Conservation (phyloP, 2,888 invertebrate genomes). For the Leptopilina syphax region DNA sequence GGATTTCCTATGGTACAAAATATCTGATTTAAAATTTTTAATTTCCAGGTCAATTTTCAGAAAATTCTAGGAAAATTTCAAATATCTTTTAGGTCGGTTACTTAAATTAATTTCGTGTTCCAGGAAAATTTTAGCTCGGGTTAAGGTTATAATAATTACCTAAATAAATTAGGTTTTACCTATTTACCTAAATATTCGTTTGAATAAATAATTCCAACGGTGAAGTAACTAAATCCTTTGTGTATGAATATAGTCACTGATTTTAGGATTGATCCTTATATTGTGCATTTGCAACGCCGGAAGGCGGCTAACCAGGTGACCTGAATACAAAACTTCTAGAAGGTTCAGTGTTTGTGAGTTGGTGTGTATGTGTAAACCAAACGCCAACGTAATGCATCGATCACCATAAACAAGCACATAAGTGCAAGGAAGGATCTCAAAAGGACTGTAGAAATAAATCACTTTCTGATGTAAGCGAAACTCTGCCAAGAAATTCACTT, state of each 20-base stretch:
- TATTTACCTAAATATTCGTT: no score
- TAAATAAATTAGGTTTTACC: no score
- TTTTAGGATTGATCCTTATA: not conserved
- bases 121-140: no score
- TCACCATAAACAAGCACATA: slow-evolving; percentile 9
- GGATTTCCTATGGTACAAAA: no score
- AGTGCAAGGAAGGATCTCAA: slow-evolving; percentile 11
- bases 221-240: not conserved
- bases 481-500: slow-evolving; percentile 1
- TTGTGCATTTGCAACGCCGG: slow-evolving; percentile 50
- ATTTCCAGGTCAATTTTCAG: no score
- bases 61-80: no score
- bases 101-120: no score
- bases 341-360: not conserved
- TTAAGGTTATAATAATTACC: no score
- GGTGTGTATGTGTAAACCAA: no score
- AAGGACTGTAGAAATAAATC: slow-evolving; percentile 6
- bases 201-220: no score
- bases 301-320: slow-evolving; percentile 62
- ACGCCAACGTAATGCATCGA: slow-evolving; percentile 12
- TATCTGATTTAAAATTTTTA: no score
- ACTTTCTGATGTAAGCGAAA: not conserved
- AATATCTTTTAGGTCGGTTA: no score
- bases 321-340: slow-evolving; percentile 56
- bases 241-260: not conserved